These are phyloP conservation scores for Coptodon bakossiorum DNA, from an alignment of 2,113 vertebrate genomes.

Conservation along the genomic window DNA sequence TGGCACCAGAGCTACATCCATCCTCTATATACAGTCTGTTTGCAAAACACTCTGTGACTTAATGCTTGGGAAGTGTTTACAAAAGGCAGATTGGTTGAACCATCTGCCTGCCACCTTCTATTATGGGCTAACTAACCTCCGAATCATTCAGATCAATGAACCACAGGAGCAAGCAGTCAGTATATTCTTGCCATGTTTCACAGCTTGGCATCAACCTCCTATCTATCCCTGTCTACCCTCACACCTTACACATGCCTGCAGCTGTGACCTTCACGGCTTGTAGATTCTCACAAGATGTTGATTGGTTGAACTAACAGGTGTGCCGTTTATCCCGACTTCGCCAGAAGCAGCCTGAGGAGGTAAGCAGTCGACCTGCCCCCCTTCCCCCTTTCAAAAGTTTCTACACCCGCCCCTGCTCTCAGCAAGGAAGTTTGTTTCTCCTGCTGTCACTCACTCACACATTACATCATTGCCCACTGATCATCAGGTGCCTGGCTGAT, in stretches of 20 bases:
- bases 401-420: background rate
- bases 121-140: background rate
- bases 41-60: background rate
- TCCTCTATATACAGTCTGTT: background rate
- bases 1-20: background rate
- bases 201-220: background rate
- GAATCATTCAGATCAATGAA: background rate
- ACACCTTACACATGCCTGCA: background rate
- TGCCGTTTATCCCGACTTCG: background rate
- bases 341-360: background rate
- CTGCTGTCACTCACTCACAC: constrained; percentile 25
- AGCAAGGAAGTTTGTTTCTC: constrained; percentile 6
- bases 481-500: constrained; percentile 52
- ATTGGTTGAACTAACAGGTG: background rate
- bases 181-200: background rate
- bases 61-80: background rate
- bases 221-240: background rate
- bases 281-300: background rate
- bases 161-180: background rate
- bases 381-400: background rate
- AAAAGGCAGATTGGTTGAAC: background rate
- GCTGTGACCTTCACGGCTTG: background rate
- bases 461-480: constrained; percentile 42
- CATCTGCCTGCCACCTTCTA: background rate
- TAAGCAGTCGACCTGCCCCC: background rate